Base-by-base conservation (phyloP, 1,140 invertebrate genomes). In the Drosophila lowei region DNA sequence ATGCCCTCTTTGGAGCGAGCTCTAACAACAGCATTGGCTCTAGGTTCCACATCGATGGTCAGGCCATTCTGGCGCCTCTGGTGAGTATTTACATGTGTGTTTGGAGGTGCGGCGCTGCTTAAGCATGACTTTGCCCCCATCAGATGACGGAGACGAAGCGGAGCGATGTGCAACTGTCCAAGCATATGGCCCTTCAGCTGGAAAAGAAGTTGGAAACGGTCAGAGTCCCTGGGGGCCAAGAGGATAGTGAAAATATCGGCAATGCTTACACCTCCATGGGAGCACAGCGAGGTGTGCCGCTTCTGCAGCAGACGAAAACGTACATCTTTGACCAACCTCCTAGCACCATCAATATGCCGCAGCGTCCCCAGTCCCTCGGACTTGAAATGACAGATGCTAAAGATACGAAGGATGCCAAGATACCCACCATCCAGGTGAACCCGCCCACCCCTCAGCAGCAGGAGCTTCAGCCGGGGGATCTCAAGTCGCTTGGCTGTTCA, bases 11-110 rank as follows among this genome's bases (percentile, higher is more conserved):
- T 46, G 47, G 16, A 15, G 7, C n/a, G 16, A 38, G 25, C 30
- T 15, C 9, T 11, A 34, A 43, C 28, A 59, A 72, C 57, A 93
- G 70, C 30, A 30, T 30, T 30, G 79, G 90, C 16, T 94, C 93
- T 15, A 93, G 93, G 77, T 94, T 94, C 47, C 93, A 93, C 92
- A 92, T 95, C 72, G 93, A 93, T 75, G 94, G 93, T n/a, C 85
- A 92, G 57, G 92, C 93, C 57, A 93, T 95, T 78, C 81, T 95
- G 65, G 93, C 94, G 49, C 94, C 94, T 18, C 46, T 94, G 84
- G 94, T 95, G 92, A 92, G 92, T 91, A 76, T 1, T 13, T 30
- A 18, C 38, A 58, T 56, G 58, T 56, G 7, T 46, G 16, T 11
- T 11, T n/a, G 44, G 13, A 23, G 71, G 72, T 28, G 73, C 25